A percentile compares a stretch with the other conserved stretches of the same genome.
Conservation (phyloP, 2,113 vertebrate genomes). For the Turnix velox region DNA sequence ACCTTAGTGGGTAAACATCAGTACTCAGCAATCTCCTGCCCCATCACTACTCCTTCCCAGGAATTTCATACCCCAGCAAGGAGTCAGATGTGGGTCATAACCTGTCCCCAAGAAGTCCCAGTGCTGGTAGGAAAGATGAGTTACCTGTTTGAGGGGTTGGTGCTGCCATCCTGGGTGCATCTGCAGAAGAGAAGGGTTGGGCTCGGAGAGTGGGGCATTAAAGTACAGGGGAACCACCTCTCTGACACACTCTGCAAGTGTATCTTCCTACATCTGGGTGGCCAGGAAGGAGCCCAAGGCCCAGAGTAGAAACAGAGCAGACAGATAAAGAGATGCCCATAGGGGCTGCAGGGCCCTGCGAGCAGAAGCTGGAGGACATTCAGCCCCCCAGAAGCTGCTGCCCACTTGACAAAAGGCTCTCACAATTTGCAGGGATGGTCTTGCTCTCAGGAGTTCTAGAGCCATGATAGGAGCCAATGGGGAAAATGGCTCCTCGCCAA, state of each 20-base stretch:
- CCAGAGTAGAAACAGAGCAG: too few species aligned
- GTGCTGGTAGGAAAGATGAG: background rate
- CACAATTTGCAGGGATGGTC: background rate
- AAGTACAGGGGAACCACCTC: background rate
- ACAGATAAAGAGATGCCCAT: background rate
- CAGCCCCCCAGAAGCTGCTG: background rate
- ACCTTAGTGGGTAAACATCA: background rate
- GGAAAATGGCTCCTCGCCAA: too few species aligned
- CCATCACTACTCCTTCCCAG: background rate
- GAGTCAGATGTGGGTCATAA: background rate
- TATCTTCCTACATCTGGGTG: too few species aligned
- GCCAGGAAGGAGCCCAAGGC: background rate
- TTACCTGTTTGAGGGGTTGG: background rate
- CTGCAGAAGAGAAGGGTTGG: background rate
- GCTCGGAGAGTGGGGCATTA: background rate
- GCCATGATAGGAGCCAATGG: too few species aligned
- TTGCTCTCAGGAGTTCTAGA: background rate
- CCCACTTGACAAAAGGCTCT: background rate
- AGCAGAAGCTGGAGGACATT: background rate
- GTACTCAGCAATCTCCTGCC: background rate
- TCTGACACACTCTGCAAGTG: too few species aligned
- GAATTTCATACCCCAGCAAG: background rate
- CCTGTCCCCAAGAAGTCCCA: background rate
- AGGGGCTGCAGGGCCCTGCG: background rate
- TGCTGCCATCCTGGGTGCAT: background rate